Percentiles rank a stretch among this genome's conserved stretches.
phyloP scores from a whole-genome alignment of 2,888 invertebrate species.

The Agrotis ipsilon region DNA sequence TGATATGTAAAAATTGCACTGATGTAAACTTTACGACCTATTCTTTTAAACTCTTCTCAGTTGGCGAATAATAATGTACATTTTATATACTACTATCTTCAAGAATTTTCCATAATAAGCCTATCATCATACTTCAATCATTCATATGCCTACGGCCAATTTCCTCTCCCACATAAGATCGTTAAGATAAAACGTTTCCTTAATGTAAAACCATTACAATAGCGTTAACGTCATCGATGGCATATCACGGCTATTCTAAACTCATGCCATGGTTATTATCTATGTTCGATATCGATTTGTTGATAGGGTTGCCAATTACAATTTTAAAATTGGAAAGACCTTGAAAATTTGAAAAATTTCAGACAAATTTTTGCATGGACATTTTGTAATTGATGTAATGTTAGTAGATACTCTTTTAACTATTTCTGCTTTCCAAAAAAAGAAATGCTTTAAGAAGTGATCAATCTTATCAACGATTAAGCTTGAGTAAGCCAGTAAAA shows the following conservation, averaged over 20 bases:
- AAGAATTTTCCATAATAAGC: background rate
- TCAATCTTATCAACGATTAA: too few relatives aligned
- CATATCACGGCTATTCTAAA: slow-evolving; percentile 42
- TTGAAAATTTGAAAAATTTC: background rate
- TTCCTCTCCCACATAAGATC: slow-evolving; percentile 6
- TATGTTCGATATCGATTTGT: slow-evolving; percentile 18
- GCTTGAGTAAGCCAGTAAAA: too few relatives aligned
- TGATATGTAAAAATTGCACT: background rate
- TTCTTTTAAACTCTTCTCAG: background rate
- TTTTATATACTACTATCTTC: background rate
- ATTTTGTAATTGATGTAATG: too few relatives aligned
- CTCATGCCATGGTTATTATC: slow-evolving; percentile 44
- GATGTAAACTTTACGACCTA: background rate
- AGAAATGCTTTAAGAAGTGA: too few relatives aligned
- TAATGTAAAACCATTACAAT: slow-evolving; percentile 25
- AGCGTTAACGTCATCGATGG: slow-evolving; percentile 38
- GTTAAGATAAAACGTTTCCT: slow-evolving; percentile 24
- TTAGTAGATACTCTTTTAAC: too few relatives aligned
- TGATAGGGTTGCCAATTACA: background rate
- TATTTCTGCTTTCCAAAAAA: too few relatives aligned
- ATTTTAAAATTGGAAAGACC: background rate
- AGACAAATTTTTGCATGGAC: too few relatives aligned
- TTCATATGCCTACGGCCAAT: slow-evolving; percentile 9
- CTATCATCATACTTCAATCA: slow-evolving; percentile 2
- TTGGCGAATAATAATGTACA: background rate